Evolutionary conservation across 2,888 invertebrate species (phyloP), one percentile per base, ranked within the genome.

Genomic region (Dioctria linearis): DNA sequence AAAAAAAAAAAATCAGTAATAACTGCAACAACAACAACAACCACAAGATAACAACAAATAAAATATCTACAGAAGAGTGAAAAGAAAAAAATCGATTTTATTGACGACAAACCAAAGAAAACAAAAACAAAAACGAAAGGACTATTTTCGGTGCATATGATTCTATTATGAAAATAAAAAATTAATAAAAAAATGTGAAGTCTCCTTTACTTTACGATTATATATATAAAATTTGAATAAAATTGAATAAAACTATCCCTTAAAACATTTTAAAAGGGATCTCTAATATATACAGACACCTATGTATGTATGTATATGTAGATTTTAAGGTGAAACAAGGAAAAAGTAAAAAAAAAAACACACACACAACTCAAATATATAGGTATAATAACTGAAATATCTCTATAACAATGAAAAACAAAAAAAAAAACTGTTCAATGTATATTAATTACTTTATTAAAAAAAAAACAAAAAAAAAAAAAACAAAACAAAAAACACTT

Each of bases 101-200:
- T 61, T 43, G 54, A 49, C 5, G 54, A 49, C 5, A 59, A 61
- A 75, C 3, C 39, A 42, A 66, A 42, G 40, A 63, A n/a, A 69
- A 69, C 4, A 49, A 4, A 49, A 49, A 49, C 8, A 71, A 37
- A 71, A 51, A 69, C 49, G 25, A 73, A 57, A 42, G 37, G 42
- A 73, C 73, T 57, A 73, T 57, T 57, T 57, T 40, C 59, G 57
- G 65, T 63, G 61, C 43, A 46, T 76, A 49, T 37, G 25, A 76
- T 25, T 54, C 54, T 54, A 54, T 6, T 6, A 46, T 6, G 8
- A 46, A 46, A 46, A 46, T 6, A 46, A 46, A 46, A 46, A 46
- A 46, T 46, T 2, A 46, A 6, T 46, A 46, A 5, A 46, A 5
- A 46, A 46, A n/a, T n/a, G 8, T 3, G 54, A 54, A 4, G 54